A percentile compares a stretch with the other conserved stretches of the same genome.
phyloP scores from a whole-genome alignment of 2,113 vertebrate species.

The Stegastes partitus region DNA sequence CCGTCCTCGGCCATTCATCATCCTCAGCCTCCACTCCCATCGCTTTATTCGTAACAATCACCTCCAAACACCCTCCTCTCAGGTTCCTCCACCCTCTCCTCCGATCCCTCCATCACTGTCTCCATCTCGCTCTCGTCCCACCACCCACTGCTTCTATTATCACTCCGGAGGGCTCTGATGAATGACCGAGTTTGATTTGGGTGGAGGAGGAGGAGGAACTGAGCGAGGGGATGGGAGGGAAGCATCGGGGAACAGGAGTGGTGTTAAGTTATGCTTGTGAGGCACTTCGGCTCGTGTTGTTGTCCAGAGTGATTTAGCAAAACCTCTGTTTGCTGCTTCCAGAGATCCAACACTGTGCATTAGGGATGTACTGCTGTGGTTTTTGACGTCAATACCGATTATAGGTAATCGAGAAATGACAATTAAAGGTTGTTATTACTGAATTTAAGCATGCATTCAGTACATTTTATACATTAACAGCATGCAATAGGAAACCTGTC shows the following conservation, averaged over 20 bases:
- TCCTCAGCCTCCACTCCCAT: conserved; percentile 31
- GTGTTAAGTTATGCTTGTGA: conserved; percentile 2
- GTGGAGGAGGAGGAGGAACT: conserved; percentile 3
- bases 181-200: conserved; percentile 44
- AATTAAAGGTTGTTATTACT: too few relatives aligned
- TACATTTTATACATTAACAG: too few relatives aligned
- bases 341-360: neutral
- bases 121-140: conserved; percentile 19
- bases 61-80: conserved; percentile 60
- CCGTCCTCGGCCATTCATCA: conserved; percentile 48
- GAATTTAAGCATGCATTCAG: too few relatives aligned
- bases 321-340: conserved; percentile 7
- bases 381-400: too few relatives aligned
- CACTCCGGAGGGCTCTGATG: conserved; percentile 21
- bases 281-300: neutral
- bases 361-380: too few relatives aligned
- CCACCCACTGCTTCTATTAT: conserved; percentile 46
- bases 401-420: too few relatives aligned
- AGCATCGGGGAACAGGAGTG: conserved; percentile 1
- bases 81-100: conserved; percentile 27
- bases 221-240: neutral
- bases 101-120: conserved; percentile 43
- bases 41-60: conserved; percentile 51
- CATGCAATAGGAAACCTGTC: too few relatives aligned
- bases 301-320: conserved; percentile 14